Evolutionary conservation across 2,888 invertebrate species (phyloP).

Genomic region (Zele albiditarsus): DNA sequence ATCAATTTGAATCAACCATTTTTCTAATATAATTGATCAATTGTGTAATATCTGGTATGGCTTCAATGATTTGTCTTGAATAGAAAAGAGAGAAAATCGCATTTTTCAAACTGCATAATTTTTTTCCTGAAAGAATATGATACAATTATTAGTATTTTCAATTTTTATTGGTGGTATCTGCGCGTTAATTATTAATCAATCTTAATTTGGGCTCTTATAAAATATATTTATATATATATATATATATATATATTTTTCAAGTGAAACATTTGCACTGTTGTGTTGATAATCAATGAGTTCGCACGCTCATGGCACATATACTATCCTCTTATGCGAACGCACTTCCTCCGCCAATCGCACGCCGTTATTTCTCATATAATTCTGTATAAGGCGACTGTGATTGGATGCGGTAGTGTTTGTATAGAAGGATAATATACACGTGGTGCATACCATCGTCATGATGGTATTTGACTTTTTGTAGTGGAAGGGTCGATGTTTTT

Average conservation of each 20-base stretch:
- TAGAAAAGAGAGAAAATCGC: background rate
- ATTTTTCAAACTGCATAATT: background rate
- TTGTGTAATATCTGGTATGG: conserved; percentile 2
- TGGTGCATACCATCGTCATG: background rate
- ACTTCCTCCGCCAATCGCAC: background rate
- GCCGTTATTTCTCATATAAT: background rate
- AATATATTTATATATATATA: background rate
- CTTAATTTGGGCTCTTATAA: no score
- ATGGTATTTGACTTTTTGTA: background rate
- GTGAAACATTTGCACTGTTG: background rate
- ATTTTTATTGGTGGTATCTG: background rate
- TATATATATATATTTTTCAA: background rate
- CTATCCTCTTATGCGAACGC: background rate
- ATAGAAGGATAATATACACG: background rate
- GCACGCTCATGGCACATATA: background rate
- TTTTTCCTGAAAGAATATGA: background rate
- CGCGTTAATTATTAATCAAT: background rate
- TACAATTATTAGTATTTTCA: background rate
- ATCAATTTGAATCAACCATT: background rate
- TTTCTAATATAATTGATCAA: conserved; percentile 5
- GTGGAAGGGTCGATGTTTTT: conserved; percentile 53
- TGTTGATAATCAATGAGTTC: background rate
- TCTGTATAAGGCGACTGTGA: background rate
- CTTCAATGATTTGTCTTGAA: background rate
- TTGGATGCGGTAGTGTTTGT: background rate